Evolutionary conservation across 2,888 invertebrate genomes (phyloP), one percentile per base, ranked within the genome.

Genomic region (Stenchaetothrips biformis): DNA sequence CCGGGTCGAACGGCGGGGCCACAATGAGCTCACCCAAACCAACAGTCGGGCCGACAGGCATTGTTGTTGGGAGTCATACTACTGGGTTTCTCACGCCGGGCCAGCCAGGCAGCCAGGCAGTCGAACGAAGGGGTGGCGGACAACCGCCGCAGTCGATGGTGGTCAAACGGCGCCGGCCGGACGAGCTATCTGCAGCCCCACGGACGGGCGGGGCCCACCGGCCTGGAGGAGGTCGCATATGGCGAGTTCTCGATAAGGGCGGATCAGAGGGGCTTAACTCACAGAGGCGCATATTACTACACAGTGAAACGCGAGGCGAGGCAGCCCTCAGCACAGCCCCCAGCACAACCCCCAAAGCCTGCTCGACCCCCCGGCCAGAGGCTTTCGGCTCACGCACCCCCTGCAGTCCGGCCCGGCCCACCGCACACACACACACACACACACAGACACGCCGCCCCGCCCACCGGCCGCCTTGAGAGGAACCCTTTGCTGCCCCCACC

Each of bases 241-340:
- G 67, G 67, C 67, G 25, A 74, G 67, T 74, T 25, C 25, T 74
- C 67, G 67, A 74, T 74, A 74, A 74, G 67, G 25, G 25, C 67
- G 67, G 67, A 74, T 74, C 67, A 74, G 67, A 25, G 37, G 53
- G 67, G 67, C 67, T 74, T 74, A 74, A 74, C 67, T 74, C 67
- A 74, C 67, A 74, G 21, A 11, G 67, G 7, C 25, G 67, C 67
- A 74, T 74, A 74, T 74, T 74, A 74, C 67, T 18, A 53, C 53
- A 53, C 16, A 53, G 53, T 7, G 53, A 16, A 18, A 6, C 4
- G 53, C 53, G 53, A 18, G 53, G 53, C 53, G 53, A 18, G 53
- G 53, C 16, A 13, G 53, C 37, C 37, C 37, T 4, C 37, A 37
- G 37, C 37, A 37, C 37, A 37, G 37, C 37, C 37, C 37, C 37